phyloP scores from a whole-genome alignment of 2,797 vertebrate species.

The Rousettus madagascariensis region DNA sequence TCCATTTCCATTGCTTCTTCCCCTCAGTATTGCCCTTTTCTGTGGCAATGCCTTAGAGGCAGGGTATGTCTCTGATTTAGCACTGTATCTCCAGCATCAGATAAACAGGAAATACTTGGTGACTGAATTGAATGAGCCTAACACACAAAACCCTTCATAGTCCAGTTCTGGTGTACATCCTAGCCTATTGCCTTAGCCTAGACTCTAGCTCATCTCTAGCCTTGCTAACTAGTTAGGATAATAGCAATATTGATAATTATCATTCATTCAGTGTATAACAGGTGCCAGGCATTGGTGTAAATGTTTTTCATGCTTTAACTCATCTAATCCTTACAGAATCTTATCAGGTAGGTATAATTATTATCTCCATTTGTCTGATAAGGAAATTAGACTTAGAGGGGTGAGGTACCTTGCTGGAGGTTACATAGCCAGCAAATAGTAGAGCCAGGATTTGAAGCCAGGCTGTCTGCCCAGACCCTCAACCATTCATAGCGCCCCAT shows the following conservation, averaged over 20 bases:
- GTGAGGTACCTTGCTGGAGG: not conserved
- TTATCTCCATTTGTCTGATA: not conserved
- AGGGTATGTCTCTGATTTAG: not conserved
- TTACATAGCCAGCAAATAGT: not conserved
- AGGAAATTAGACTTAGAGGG: constrained; percentile 1
- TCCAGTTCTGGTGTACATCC: not conserved
- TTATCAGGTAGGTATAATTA: not conserved
- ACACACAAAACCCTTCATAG: not conserved
- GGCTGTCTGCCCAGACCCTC: not conserved
- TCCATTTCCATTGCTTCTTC: not conserved
- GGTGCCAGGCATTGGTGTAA: not conserved
- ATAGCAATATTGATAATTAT: not conserved
- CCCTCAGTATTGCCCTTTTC: not conserved
- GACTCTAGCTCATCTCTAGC: not conserved
- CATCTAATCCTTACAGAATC: not conserved
- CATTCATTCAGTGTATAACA: not conserved
- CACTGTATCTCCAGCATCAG: not conserved
- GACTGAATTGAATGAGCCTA: not conserved
- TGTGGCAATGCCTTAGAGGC: not conserved
- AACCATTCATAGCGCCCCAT: not conserved
- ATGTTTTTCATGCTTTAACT: not conserved
- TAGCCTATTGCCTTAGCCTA: not conserved
- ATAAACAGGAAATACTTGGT: not conserved
- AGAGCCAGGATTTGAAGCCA: not conserved
- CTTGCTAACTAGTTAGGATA: not conserved